Conservation (phyloP, 2,888 invertebrate genomes). For the Plagodis dolabraria region DNA sequence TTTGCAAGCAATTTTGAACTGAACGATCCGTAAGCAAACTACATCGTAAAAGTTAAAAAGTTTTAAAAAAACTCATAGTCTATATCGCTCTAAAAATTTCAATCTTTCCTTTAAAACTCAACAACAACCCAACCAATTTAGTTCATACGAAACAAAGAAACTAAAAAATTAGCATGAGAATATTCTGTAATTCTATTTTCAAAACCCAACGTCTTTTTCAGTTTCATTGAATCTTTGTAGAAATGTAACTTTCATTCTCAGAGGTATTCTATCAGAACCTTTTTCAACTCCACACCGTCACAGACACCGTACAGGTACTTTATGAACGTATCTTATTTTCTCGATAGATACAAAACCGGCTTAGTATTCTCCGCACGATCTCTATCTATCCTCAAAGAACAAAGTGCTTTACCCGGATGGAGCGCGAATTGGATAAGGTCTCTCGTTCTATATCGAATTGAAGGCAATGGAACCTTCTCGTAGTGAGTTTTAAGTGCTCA, state of each 20-base stretch:
- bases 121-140: no score
- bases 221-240: background rate
- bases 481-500: slow-evolving; percentile 51
- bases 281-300: slow-evolving; percentile 26
- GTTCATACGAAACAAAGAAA: no score
- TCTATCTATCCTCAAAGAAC: slow-evolving; percentile 66
- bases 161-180: no score
- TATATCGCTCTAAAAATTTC: no score
- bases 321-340: slow-evolving; percentile 34
- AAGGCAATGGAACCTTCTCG: slow-evolving; percentile 55
- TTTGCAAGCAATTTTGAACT: no score
- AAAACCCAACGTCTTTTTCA: background rate
- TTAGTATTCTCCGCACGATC: slow-evolving; percentile 59
- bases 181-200: no score
- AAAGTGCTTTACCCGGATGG: slow-evolving; percentile 62
- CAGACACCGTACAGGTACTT: slow-evolving; percentile 25
- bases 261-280: slow-evolving; percentile 20
- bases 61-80: no score
- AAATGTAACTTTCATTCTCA: slow-evolving; percentile 5
- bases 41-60: no score
- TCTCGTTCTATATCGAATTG: slow-evolving; percentile 52
- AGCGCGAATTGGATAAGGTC: slow-evolving; percentile 62
- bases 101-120: no score
- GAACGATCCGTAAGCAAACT: no score
- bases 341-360: slow-evolving; percentile 30